Base-by-base conservation (phyloP, 2,113 vertebrate species). In the Cebus imitator region DNA sequence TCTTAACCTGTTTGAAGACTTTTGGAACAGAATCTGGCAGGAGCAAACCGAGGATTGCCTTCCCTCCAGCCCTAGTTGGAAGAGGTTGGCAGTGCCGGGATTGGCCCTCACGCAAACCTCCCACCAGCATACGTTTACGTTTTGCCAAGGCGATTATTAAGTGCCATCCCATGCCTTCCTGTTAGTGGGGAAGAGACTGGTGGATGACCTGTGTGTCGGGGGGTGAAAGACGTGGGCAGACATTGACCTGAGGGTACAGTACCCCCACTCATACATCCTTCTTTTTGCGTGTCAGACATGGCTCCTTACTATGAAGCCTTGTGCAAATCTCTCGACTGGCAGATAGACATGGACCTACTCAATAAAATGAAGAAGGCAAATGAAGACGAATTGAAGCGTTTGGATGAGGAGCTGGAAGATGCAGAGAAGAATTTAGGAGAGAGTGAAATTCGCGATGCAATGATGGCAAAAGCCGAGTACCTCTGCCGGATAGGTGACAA, bases 401-500 rank as follows among this genome's bases (percentile, higher is more conserved):
- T 99, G 40, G 99, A 99, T 61, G 99, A 99, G 0, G 99, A 99
- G 11, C 97, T 99, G 94, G 99, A 99, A 87, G 99, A 99, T 25
- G 99, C 99, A 0, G 99, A 99, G 98, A 99, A 99, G 98, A 99
- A 99, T 91, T 76, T 99, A 70, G 99, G 99, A 25, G 99, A 99
- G 98, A 99, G 99, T 0, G 99, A 99, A 98, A 99, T 99, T 94
- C 98, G 99, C 11, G 99, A 99, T 72, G 99, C 99, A 0, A 99
- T 99, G 99, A 99, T 99, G 99, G 99, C 99, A 37, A 99, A 99
- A 97, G 99, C 99, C 0, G 99, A 99, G 96, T 99, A 99, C 97
- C 98, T 99, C 58, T 99, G 99, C 94, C 98, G 99, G 81, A 99
- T 99, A 61, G 99, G 99, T 6, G 99, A 99, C 97, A 99, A 99